Percentiles rank a stretch among this genome's conserved stretches.
These are phyloP conservation scores for Cydia fagiglandana DNA, from an alignment of 1,140 invertebrate species.

Conservation along the genomic window DNA sequence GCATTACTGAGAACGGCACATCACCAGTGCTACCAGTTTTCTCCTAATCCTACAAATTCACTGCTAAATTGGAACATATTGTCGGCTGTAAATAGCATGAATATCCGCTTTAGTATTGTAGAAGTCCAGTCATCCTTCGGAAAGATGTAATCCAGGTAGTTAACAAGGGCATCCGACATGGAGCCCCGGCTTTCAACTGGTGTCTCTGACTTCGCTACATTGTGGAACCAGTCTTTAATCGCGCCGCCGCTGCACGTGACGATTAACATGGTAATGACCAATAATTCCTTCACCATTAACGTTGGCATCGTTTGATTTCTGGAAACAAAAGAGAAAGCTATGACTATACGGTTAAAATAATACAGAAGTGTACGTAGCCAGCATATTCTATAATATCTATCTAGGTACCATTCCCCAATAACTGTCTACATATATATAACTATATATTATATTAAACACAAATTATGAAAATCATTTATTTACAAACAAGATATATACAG, in stretches of 20 bases:
- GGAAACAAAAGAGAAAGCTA: conserved; percentile 13
- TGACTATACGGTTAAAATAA: background rate
- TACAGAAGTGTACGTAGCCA: background rate
- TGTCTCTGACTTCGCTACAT: background rate
- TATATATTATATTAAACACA: no score
- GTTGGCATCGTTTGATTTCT: conserved; percentile 3
- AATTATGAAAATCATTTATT: no score
- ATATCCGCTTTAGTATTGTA: conserved; percentile 58
- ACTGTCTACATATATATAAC: no score
- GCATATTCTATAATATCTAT: no score
- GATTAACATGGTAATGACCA: background rate
- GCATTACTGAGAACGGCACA: no score
- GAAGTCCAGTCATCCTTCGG: conserved; percentile 63
- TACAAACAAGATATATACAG: no score
- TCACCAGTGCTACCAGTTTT: background rate
- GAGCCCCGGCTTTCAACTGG: conserved; percentile 37
- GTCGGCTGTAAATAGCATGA: conserved; percentile 54
- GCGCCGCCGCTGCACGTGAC: background rate
- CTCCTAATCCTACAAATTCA: conserved; percentile 1
- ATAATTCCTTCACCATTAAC: background rate
- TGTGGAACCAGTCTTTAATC: background rate
- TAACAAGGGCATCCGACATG: conserved; percentile 52
- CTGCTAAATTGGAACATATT: conserved; percentile 18
- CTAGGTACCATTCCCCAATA: no score
- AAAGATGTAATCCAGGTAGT: conserved; percentile 57